phyloP scores from a whole-genome alignment of 2,113 vertebrate genomes.

The Sitta europaea region DNA sequence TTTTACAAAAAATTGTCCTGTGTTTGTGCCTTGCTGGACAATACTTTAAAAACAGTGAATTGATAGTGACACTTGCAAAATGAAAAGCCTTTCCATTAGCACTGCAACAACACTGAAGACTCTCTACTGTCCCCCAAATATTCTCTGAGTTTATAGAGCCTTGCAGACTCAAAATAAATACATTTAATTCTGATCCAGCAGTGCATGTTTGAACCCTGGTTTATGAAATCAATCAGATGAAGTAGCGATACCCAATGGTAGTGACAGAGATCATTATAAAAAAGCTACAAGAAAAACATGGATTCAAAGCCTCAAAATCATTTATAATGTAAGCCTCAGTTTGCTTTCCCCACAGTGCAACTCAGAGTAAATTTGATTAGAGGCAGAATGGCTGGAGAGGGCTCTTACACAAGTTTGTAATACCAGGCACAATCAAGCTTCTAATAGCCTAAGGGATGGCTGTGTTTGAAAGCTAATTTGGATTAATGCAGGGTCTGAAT shows the following conservation, averaged over 20 bases:
- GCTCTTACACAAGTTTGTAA: neutral
- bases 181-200: conserved; percentile 31
- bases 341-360: conserved; percentile 12
- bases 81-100: conserved; percentile 10
- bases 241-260: conserved; percentile 41
- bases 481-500: conserved; percentile 52
- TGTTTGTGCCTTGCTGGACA: neutral
- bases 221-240: neutral
- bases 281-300: neutral
- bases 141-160: conserved; percentile 7
- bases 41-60: neutral
- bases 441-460: conserved; percentile 39
- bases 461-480: conserved; percentile 57
- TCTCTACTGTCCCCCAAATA: neutral
- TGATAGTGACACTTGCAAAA: neutral
- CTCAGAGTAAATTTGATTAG: conserved; percentile 37
- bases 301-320: conserved; percentile 9
- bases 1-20: neutral
- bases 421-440: conserved; percentile 22
- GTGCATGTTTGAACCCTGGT: neutral
- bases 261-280: conserved; percentile 11
- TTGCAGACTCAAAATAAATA: neutral
- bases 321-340: neutral
- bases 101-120: neutral
- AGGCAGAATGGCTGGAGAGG: neutral